Conservation (phyloP, 64 coral and sea anemone genomes). For the Montipora sp. region DNA sequence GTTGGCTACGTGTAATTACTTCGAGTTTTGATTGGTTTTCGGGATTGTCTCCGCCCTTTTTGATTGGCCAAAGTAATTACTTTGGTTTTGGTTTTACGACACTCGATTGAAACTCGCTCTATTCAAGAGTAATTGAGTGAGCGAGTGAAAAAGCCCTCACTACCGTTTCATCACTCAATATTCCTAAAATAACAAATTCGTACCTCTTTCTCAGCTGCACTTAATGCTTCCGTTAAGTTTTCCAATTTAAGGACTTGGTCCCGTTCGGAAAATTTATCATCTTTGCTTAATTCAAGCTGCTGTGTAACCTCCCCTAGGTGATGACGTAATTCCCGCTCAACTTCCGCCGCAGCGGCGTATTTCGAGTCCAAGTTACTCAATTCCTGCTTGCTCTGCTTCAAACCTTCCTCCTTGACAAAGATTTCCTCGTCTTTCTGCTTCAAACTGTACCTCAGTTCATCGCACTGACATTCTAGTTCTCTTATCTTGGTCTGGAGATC, state of each 20-base stretch:
- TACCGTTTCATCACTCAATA: too few relatives aligned
- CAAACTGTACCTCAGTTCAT: slow-evolving; percentile 76
- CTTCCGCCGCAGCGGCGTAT: slow-evolving; percentile 65
- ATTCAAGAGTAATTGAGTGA: too few relatives aligned
- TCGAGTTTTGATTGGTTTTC: too few relatives aligned
- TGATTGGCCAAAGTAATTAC: too few relatives aligned
- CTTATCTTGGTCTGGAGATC: slow-evolving; percentile 34
- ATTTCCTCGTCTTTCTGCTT: slow-evolving; percentile 84
- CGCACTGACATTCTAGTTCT: slow-evolving; percentile 48
- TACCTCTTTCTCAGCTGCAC: slow-evolving; percentile 31
- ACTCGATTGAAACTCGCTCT: too few relatives aligned
- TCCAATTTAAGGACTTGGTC: neutral
- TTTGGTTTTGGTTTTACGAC: too few relatives aligned
- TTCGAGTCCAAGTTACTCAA: slow-evolving; percentile 70
- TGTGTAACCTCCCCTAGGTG: slow-evolving; percentile 91
- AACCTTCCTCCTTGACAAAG: slow-evolving; percentile 55
- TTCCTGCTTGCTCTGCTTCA: slow-evolving; percentile 66
- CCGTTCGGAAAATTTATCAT: neutral
- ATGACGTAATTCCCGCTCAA: slow-evolving; percentile 83
- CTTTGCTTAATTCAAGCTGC: slow-evolving; percentile 63
- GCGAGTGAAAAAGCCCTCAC: too few relatives aligned
- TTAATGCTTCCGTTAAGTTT: neutral
- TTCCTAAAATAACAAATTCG: too few relatives aligned
- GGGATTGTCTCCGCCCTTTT: too few relatives aligned
- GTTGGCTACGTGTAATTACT: too few relatives aligned